phyloP scores from a whole-genome alignment of 2,888 invertebrate genomes.

The Plebejus melissa region DNA sequence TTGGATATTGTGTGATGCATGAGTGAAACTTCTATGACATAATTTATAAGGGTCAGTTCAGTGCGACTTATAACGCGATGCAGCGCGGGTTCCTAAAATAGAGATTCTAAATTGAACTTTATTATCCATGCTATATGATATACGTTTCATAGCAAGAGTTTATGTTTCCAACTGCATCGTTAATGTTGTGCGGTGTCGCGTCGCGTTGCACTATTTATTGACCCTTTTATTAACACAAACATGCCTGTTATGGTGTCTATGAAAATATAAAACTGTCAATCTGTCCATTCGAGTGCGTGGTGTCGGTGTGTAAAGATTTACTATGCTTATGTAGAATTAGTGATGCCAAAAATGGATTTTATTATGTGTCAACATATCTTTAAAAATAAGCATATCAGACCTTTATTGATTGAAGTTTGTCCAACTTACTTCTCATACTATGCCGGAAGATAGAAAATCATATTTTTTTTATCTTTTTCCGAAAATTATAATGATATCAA shows the following conservation, averaged over 20 bases:
- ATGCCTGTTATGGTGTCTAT: background rate
- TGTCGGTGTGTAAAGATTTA: background rate
- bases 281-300: slow-evolving; percentile 6
- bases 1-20: background rate
- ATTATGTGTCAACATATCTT: slow-evolving; percentile 15
- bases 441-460: too few species aligned
- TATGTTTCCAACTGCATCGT: background rate
- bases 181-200: background rate
- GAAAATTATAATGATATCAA: background rate
- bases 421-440: background rate
- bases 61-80: background rate
- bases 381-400: slow-evolving; percentile 13
- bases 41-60: background rate
- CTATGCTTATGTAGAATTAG: slow-evolving; percentile 2
- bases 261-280: background rate
- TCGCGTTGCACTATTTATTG: background rate
- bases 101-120: background rate
- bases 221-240: background rate
- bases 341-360: background rate
- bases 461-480: too few species aligned
- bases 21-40: background rate
- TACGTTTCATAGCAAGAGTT: background rate
- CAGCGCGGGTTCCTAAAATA: background rate
- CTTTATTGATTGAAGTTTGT: background rate
- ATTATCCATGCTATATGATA: background rate